Conservation (phyloP, 1,140 invertebrate genomes). For the Lordiphosa clarofinis region DNA sequence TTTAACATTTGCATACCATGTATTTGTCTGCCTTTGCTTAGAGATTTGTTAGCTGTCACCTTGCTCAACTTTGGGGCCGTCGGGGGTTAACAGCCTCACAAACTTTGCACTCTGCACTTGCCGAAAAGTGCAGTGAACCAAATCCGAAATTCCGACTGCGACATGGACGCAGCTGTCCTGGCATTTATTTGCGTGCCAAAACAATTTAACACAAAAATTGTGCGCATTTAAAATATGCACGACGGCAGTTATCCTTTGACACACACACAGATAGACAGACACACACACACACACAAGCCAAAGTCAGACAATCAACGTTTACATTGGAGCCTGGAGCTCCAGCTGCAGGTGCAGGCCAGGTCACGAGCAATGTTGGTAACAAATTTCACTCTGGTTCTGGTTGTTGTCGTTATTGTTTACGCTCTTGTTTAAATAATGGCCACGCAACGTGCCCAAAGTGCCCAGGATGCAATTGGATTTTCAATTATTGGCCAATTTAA, state of each 20-base stretch:
- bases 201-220: constrained; percentile 78
- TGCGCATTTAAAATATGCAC: constrained; percentile 72
- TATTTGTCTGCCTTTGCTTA: constrained; percentile 57
- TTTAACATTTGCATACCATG: constrained; percentile 38
- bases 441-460: constrained; percentile 54
- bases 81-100: constrained; percentile 56
- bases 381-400: constrained; percentile 52
- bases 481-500: constrained; percentile 77
- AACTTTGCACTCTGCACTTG: constrained; percentile 49
- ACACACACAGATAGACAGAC: constrained; percentile 29
- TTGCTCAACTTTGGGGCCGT: constrained; percentile 26
- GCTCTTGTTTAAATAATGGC: constrained; percentile 76
- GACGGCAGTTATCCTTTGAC: constrained; percentile 75
- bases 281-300: constrained; percentile 16
- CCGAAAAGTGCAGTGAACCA: neutral
- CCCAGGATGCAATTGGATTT: constrained; percentile 64
- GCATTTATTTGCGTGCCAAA: constrained; percentile 77
- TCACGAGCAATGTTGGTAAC: constrained; percentile 41
- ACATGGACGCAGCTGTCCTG: constrained; percentile 51
- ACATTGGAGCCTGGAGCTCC: constrained; percentile 5
- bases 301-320: constrained; percentile 16
- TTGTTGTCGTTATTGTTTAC: constrained; percentile 74
- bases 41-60: constrained; percentile 70
- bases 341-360: constrained; percentile 38
- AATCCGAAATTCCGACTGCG: constrained; percentile 9